A percentile compares a stretch with the other conserved stretches of the same genome.
These are phyloP conservation scores for Habrosyne pyritoides DNA, from an alignment of 2,888 invertebrate species.

Conservation along the genomic window DNA sequence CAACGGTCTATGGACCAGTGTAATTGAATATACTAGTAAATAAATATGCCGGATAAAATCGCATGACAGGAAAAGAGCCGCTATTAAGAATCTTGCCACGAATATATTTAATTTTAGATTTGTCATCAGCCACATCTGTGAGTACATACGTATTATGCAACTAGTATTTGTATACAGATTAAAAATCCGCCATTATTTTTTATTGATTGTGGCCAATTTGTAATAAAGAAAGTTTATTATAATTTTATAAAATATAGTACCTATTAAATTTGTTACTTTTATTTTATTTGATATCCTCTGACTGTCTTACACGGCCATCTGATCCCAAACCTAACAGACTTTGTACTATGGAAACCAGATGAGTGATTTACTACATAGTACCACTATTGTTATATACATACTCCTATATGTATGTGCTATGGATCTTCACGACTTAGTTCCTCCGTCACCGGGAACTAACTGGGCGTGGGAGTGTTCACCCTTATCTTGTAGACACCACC, in stretches of 20 bases:
- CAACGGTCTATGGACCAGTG: too few species aligned
- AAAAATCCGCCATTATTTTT: not conserved
- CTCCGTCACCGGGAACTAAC: too few species aligned
- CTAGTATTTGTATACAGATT: not conserved
- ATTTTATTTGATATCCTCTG: too few species aligned
- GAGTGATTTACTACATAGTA: too few species aligned
- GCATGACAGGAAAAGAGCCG: not conserved
- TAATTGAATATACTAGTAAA: not conserved
- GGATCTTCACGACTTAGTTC: too few species aligned
- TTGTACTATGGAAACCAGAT: too few species aligned
- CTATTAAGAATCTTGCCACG: not conserved
- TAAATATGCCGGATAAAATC: not conserved
- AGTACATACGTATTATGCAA: not conserved
- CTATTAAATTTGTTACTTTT: not conserved
- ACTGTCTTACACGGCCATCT: too few species aligned
- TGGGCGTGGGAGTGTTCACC: too few species aligned
- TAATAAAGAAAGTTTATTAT: not conserved
- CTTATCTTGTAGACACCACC: too few species aligned
- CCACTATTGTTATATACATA: too few species aligned
- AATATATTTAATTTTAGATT: not conserved
- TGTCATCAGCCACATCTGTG: not conserved
- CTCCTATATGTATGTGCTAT: too few species aligned
- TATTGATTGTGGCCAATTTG: not conserved
- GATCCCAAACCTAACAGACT: too few species aligned
- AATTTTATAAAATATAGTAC: conserved; percentile 1